Evolutionary conservation across 2,888 invertebrate genomes (phyloP), one percentile per base, ranked within the genome.

Genomic region (Unio delphinus): DNA sequence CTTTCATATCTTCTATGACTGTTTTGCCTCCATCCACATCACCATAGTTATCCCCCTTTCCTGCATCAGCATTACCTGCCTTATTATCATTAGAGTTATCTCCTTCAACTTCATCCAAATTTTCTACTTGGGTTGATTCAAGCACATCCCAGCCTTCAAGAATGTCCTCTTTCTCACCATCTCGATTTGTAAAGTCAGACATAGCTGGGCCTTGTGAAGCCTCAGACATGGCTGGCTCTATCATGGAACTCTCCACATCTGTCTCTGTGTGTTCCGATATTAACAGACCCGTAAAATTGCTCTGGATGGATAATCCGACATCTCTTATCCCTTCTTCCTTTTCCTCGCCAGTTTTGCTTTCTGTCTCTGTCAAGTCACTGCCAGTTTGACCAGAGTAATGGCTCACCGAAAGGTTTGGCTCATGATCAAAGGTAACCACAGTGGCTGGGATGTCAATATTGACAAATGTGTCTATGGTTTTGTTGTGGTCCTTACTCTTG

Each of bases 361-460:
- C 11, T 45, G 45, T 3, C 45, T 45, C 45, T 15, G 45, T 45
- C 45, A 45, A 15, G 15, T 45, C 45, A 15, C 45, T 45, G 45
- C 45, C 45, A 45, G 45, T 45, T 45, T 45, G 45, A 45, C 45
- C 45, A 45, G 15, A 45, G 45, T 45, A 11, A 45, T 55, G 62
- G 64, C 60, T 73, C 73, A 64, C 17, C 67, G 64, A 26, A 65
- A 60, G 23, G 34, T 59, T 11, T 55, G 59, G 45, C 67, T 65
- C 59, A 18, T 59, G 59, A 20, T 30, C 26, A 30, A 59, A 34
- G 8, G 15, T n/a, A 23, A 15, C 26, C 62, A 71, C 68, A 7
- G 55, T 59, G n/a, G 84, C 84, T 8, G 83, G 84, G 69, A 84
- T 84, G 64, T 84, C 84, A 60, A 84, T 83, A 69, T 82, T 84